A percentile compares a stretch with the other conserved stretches of the same genome.
phyloP scores from a whole-genome alignment of 2,113 vertebrate species.

The Cochlearius cochlearius region DNA sequence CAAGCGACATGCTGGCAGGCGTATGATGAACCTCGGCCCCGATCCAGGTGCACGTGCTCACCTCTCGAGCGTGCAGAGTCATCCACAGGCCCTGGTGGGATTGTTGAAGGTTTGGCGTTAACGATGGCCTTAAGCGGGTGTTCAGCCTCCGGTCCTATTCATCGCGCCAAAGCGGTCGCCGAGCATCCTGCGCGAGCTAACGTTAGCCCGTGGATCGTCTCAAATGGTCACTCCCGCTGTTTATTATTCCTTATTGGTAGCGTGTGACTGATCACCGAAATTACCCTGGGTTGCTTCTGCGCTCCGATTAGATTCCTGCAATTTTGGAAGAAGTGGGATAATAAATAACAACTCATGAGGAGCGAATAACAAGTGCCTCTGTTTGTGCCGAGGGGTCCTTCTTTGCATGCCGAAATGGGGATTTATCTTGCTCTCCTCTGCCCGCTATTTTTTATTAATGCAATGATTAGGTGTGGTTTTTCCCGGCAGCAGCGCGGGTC shows the following conservation, averaged over 20 bases:
- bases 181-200: not conserved
- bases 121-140: not conserved
- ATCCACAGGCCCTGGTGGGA: not conserved
- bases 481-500: not conserved
- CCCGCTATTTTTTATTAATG: rapidly evolving
- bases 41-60: rapidly evolving
- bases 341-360: constrained; percentile 19
- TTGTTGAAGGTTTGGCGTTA: not conserved
- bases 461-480: not conserved
- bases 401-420: not conserved
- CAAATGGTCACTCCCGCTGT: not conserved
- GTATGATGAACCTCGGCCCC: rapidly evolving
- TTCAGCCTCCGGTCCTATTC: not conserved
- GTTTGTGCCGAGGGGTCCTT: not conserved
- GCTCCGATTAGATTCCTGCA: not conserved
- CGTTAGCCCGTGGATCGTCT: not conserved
- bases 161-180: not conserved
- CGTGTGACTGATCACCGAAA: not conserved
- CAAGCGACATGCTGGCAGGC: not conserved
- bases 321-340: not conserved
- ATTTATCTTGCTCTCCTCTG: not conserved
- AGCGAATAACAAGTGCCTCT: not conserved
- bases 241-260: not conserved
- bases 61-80: rapidly evolving
- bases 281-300: not conserved